Conservation (phyloP, 2,888 invertebrate genomes). For the Patella depressa region DNA sequence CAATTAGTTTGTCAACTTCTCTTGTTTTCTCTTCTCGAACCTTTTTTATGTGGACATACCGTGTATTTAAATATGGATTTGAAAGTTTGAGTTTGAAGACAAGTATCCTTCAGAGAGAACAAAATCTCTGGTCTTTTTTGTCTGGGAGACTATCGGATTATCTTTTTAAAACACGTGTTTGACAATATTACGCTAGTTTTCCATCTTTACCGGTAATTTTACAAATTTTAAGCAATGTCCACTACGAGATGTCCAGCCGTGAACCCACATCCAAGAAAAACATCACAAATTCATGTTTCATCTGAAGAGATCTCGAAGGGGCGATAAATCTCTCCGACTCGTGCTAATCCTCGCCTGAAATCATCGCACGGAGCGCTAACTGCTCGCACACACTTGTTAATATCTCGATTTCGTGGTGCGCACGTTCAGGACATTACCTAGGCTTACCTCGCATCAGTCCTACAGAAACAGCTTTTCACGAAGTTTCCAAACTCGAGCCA, state of each 20-base stretch:
- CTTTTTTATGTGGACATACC: too few relatives aligned
- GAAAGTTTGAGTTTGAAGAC: too few relatives aligned
- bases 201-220: neutral
- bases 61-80: too few relatives aligned
- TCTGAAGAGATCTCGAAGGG: neutral
- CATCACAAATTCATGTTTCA: neutral
- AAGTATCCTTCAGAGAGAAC: too few relatives aligned
- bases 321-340: neutral
- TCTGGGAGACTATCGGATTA: too few relatives aligned
- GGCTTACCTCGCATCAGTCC: neutral
- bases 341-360: conserved; percentile 4
- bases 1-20: too few relatives aligned
- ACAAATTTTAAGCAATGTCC: neutral
- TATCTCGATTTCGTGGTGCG: neutral
- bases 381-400: neutral
- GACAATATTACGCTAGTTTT: neutral
- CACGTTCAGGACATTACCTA: neutral
- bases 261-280: neutral
- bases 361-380: conserved; percentile 4
- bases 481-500: conserved; percentile 1
- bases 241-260: neutral
- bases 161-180: neutral
- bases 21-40: too few relatives aligned
- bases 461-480: conserved; percentile 4
- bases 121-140: too few relatives aligned